Evolutionary conservation across 2,113 vertebrate species (phyloP), one percentile per base, ranked within the genome.

Genomic region (Bos javanicus): DNA sequence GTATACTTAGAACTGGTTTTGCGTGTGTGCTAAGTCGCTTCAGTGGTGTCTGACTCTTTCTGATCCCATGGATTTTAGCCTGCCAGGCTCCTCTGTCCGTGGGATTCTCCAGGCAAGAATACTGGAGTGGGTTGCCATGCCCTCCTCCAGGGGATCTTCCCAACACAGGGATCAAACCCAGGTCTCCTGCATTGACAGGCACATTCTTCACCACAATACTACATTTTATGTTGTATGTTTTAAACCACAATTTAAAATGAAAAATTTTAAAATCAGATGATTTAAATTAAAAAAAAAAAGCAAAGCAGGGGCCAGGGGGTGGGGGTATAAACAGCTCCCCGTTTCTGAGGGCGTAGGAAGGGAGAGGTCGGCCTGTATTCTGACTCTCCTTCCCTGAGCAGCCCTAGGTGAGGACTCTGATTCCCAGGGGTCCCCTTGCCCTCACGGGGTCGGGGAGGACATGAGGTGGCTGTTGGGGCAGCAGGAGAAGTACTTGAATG

Each of bases 51-150:
- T 76, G 71, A 43, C 6, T 76, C 23, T 43, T 76, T 23, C 11
- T 43, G 36, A 76, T 11, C 71, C 21, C 36, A 26, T 26, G 36
- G 71, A 76, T 7, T 43, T 3, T 76, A 76, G 36, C 36, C 71
- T 0, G 0, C 71, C 71, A 43, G 36, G 71, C 71, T 43, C 36
- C 36, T 14, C 23, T 7, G 6, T 25, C 23, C 1, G 0, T 76
- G 71, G 36, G 21, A 76, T 76, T 43, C 71, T 76, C 71, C 36
- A 76, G 71, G 71, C 71, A 76, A 43, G 71, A 43, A 43, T 76
- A 43, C 71, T 43, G 71, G 71, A 76, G 71, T 43, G 12, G 71
- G 36, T 26, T 76, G 39, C 71, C 71, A 76, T 43, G 23, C 71
- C 71, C 21, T 43, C 1, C 36, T 76, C 36, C 71, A 76, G 12